These are phyloP conservation scores for Drosophila tripunctata DNA, from an alignment of 2,888 invertebrate genomes.

Conservation along the genomic window DNA sequence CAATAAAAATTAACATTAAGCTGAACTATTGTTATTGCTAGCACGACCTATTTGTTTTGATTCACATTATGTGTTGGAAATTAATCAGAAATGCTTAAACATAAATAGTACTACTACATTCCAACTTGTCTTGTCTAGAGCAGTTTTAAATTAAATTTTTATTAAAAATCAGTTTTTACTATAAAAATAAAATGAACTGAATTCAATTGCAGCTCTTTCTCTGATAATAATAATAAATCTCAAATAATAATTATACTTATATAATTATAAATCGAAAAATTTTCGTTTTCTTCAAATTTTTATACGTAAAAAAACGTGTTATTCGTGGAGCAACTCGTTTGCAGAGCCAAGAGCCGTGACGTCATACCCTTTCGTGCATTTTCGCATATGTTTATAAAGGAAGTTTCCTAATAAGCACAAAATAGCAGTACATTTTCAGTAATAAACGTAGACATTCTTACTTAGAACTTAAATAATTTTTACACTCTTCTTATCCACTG, in stretches of 20 bases:
- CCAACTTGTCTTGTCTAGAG: not conserved
- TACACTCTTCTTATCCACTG: not conserved
- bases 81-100: constrained; percentile 15
- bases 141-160: not conserved
- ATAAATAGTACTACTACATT: not conserved
- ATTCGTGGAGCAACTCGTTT: too few species aligned
- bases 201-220: too few species aligned
- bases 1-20: constrained; percentile 26
- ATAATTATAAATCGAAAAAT: too few species aligned
- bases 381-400: too few species aligned
- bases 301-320: too few species aligned
- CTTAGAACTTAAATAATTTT: not conserved
- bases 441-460: not conserved
- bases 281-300: too few species aligned
- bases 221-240: too few species aligned
- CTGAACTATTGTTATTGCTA: constrained; percentile 18
- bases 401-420: too few species aligned
- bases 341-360: too few species aligned
- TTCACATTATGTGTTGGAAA: constrained; percentile 14
- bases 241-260: too few species aligned
- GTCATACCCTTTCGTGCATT: too few species aligned
- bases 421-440: not conserved
- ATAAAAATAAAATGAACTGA: too few species aligned
- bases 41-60: constrained; percentile 11
- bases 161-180: not conserved